Evolutionary conservation across 2,888 invertebrate species (phyloP), one percentile per base, ranked within the genome.

Genomic region (Hirtodrosophila histrioides): DNA sequence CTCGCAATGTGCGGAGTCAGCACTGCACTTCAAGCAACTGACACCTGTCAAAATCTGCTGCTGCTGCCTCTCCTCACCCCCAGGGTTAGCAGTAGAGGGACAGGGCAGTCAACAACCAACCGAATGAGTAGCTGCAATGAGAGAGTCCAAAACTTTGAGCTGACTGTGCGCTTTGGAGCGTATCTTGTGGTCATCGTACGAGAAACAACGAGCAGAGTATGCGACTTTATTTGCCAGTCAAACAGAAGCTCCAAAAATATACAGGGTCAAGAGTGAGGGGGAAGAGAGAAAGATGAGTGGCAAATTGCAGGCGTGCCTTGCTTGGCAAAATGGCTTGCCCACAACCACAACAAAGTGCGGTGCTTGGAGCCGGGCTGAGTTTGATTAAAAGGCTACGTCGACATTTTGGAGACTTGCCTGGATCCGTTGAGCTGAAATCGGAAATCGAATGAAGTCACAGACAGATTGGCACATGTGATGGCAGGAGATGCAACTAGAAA

Each of bases 381-480:
- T 69, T 73, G 49, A 85, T 73, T 65, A 67, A 67, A 71, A 67
- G 48, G 54, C 45, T 48, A 35, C 33, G 11, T 10, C 17, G 36
- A 6, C 31, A 50, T 24, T 12, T 11, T 9, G 9, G 1, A 7
- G 17, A 10, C n/a, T 29, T 10, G 33, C 35, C 17, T 31, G 29
- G 11, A 44, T 29, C n/a, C 23, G 35, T 17, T 40, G 1, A 45
- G 10, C 7, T 17, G 4, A 35, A 39, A 31, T 57, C 45, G 37
- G 41, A 37, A 51, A 53, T 49, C 39, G 11, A 44, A 50, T 39
- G 33, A 44, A 7, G 8, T 7, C 17, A 3, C 10, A 17, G 17
- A 2, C 17, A 17, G 17, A 17, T 17, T 17, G 17, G 17, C 17
- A 17, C 17, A 17, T 17, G 17, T 12, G 8, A 36, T 17, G 39